Evolutionary conservation across 1,140 invertebrate genomes (phyloP).

Genomic region (Wasmannia auropunctata): DNA sequence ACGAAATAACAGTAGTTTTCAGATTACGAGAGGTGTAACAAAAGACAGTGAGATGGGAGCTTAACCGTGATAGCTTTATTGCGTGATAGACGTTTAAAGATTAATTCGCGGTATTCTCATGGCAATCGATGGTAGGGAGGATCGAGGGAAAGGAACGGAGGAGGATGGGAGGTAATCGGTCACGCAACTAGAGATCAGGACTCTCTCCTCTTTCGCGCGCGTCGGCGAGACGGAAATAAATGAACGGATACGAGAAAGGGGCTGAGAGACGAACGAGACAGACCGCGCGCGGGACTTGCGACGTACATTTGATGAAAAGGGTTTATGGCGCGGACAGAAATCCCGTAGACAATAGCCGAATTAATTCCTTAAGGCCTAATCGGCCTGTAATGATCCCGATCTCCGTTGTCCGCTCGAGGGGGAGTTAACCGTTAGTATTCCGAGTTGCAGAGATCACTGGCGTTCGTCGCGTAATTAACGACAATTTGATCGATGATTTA

Average conservation of each 20-base stretch:
- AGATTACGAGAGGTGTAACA: conserved; percentile 45
- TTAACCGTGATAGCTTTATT: conserved; percentile 52
- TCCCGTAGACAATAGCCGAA: conserved; percentile 80
- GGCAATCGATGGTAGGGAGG: conserved; percentile 51
- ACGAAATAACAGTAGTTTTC: conserved; percentile 4
- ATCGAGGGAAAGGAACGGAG: not conserved
- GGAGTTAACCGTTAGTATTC: conserved; percentile 69
- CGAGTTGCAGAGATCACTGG: conserved; percentile 52
- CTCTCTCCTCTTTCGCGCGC: conserved; percentile 7
- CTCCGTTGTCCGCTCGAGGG: conserved; percentile 49
- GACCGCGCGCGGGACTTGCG: conserved; percentile 54
- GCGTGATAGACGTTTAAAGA: conserved; percentile 68
- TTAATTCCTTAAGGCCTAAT: conserved; percentile 81
- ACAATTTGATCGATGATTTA: conserved; percentile 68
- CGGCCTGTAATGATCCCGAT: conserved; percentile 79
- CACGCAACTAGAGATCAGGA: conserved; percentile 66
- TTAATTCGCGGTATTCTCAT: conserved; percentile 58
- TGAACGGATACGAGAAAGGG: conserved; percentile 65
- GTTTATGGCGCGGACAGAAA: conserved; percentile 81
- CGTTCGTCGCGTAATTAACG: conserved; percentile 72
- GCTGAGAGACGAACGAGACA: conserved; percentile 58
- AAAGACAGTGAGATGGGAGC: conserved; percentile 29
- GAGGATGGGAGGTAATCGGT: conserved; percentile 61
- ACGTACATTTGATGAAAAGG: conserved; percentile 78
- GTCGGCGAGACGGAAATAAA: conserved; percentile 65